Base-by-base conservation (phyloP, 2,888 invertebrate genomes). In the Campoletis raptor region DNA sequence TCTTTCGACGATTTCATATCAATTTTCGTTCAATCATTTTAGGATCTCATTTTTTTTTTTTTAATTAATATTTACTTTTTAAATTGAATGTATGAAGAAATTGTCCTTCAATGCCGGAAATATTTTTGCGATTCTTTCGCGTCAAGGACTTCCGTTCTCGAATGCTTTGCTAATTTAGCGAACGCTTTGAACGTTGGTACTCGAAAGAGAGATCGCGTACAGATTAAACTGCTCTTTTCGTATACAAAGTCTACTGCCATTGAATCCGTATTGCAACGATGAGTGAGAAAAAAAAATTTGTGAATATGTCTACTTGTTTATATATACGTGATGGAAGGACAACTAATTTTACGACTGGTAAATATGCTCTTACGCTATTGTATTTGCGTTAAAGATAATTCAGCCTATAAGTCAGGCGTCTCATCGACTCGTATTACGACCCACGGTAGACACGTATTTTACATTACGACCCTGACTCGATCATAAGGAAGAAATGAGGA, bases 401-500 rank as follows among this genome's bases (percentile, higher is more conserved):
- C 67, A 40, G 54, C 57, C 66, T 42, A 61, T 42, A 42, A 42
- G 2, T 24, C 37, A n/a, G n/a, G 40, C 24, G 24, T 40, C 18
- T 74, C 42, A 57, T 74, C 42, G 57, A 74, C 42, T 36, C 6
- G 57, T 42, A 69, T 76, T 64, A 52, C 69, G 30, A 54, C 61
- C 76, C 45, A 82, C 83, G 73, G 36, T 54, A 72, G 54, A 24
- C 21, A n/a, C 72, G 37, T 15, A 24, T 61, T 15, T 37, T 42
- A 69, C 61, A 40, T 37, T 9, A 30, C 52, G 83, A 61, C 86
- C 86, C 74, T 84, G 86, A 81, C 45, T 76, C 84, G 81, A 84
- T 84, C 81, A 45, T 86, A 83, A 86, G 86, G 86, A 83, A 84
- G 84, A 81, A 83, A 86, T 83, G 86, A 83, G 81, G 84, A 81